phyloP scores from a whole-genome alignment of 92 coral and sea anemone genomes.

The Phenganax marumi region DNA sequence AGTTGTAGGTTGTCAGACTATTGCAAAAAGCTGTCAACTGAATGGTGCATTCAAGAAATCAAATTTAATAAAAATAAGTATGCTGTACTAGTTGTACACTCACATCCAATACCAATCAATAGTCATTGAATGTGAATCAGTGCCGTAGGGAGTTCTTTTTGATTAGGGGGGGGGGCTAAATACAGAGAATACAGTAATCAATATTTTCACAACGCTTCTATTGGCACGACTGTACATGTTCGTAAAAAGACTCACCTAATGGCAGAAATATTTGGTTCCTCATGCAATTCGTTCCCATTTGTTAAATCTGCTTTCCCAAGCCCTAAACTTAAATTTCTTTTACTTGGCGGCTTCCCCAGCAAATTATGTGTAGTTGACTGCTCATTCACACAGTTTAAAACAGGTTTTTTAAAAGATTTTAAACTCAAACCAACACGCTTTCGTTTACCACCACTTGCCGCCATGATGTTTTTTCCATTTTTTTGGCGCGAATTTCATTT shows the following conservation, averaged over 20 bases:
- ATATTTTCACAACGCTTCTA: too few relatives aligned
- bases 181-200: too few relatives aligned
- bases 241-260: constrained; percentile 5
- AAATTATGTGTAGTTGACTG: background rate
- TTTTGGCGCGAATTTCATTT: background rate
- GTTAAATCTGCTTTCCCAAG: background rate
- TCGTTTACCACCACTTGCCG: constrained; percentile 24
- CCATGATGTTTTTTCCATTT: background rate
- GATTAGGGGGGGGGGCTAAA: too few relatives aligned
- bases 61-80: background rate
- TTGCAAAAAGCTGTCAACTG: background rate
- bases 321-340: background rate
- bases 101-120: background rate
- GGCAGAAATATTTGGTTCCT: constrained; percentile 10
- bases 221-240: too few relatives aligned
- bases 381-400: background rate
- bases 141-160: too few relatives aligned
- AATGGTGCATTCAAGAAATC: background rate
- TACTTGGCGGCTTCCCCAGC: background rate
- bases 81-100: background rate
- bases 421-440: constrained; percentile 38
- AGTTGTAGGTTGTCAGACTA: background rate
- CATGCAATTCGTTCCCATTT: background rate
- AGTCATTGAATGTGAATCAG: too few relatives aligned
- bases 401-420: constrained; percentile 23